A percentile compares a stretch with the other conserved stretches of the same genome.
phyloP scores from a whole-genome alignment of 2,797 vertebrate genomes.

The Petrocephalus sullivani region DNA sequence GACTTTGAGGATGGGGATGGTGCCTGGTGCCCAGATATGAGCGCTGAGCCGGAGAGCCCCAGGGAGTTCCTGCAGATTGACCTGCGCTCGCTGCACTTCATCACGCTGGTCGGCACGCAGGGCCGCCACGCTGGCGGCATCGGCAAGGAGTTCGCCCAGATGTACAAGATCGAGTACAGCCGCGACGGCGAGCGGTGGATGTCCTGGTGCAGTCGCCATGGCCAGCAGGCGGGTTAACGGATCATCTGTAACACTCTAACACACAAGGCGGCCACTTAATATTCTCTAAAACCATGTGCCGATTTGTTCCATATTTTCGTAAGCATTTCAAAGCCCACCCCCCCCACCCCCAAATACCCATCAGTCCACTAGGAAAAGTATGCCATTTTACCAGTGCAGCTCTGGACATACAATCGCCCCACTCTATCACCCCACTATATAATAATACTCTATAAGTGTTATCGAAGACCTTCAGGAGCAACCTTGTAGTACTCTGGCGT shows the following conservation, averaged over 20 bases:
- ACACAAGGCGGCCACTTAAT: neutral
- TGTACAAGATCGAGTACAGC: constrained; percentile 90
- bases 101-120: constrained; percentile 92
- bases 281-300: neutral
- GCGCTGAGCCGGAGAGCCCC: constrained; percentile 71
- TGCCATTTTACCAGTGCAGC: too few species aligned
- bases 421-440: neutral
- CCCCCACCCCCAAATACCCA: neutral
- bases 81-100: constrained; percentile 81
- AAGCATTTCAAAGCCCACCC: neutral
- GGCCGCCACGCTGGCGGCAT: constrained; percentile 89
- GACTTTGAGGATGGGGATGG: constrained; percentile 88
- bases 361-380: neutral
- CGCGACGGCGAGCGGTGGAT: constrained; percentile 86
- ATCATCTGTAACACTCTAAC: neutral
- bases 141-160: constrained; percentile 90
- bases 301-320: neutral
- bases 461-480: neutral
- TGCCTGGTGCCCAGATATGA: constrained; percentile 86
- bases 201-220: constrained; percentile 81
- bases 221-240: constrained; percentile 70
- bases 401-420: neutral
- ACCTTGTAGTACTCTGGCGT: neutral
- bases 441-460: neutral
- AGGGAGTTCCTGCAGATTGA: constrained; percentile 93